Evolutionary conservation across 2,888 invertebrate genomes (phyloP), one percentile per base, ranked within the genome.

Genomic region (Zootermopsis nevadensis): DNA sequence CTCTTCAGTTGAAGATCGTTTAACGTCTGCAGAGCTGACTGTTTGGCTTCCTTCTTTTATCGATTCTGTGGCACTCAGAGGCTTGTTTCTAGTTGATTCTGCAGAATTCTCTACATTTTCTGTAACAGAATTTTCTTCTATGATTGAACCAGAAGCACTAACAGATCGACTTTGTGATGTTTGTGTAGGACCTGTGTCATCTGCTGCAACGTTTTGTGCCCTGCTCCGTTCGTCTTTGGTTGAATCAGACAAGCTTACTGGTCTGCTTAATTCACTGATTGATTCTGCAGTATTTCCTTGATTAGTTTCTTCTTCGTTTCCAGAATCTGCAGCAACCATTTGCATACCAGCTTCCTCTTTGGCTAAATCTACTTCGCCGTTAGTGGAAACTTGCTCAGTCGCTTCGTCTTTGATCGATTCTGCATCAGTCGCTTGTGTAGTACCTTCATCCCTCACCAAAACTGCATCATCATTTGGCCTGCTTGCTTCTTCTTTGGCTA

Each of bases 291-390:
- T 12, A 66, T 35, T 35, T 4, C 12, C n/a, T 7, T 69, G 79
- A 30, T 42, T 33, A n/a, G 69, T 77, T 27, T 31, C 35, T 33
- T 60, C 69, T 30, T 81, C 81, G 27, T 81, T 69, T 30, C 27
- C 69, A 24, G 79, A 30, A 33, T 66, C 30, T 6, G 27, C 53
- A 33, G 42, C 72, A 77, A 30, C 48, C 27, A 4, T 42, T 79
- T n/a, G 42, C 33, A 31, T 27, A 27, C 31, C 33, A 8, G 27
- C 15, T 38, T 66, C 69, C 33, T 66, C 77, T 27, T 77, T 77
- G 38, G 69, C 53, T 42, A 77, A 67, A 67, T 67, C 66, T n/a
- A 31, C 53, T 10, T 24, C 53, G 0, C 60, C 77, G 33, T 1
- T 67, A 31, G 77, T 55, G 30, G 55, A 55, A 22, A 4, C 22